A percentile compares a stretch with the other conserved stretches of the same genome.
Evolutionary conservation across 2,797 vertebrate genomes (phyloP).

Genomic region (Chaenodraco wilsoni): DNA sequence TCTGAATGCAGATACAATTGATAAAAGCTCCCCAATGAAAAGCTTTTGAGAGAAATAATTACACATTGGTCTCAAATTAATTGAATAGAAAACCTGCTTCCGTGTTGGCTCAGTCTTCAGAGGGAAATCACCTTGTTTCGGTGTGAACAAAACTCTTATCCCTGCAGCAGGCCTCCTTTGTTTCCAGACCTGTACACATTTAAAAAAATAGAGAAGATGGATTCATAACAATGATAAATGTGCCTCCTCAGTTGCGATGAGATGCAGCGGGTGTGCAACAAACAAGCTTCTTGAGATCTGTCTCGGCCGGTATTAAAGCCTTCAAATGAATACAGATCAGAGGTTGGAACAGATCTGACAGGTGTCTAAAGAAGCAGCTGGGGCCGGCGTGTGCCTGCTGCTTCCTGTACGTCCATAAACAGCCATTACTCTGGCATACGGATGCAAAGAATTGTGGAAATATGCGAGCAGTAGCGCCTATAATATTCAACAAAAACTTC

Average conservation of each 20-base stretch:
- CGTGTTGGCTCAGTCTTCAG: slow-evolving; percentile 18
- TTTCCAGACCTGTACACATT: slow-evolving; percentile 21
- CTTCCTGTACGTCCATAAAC: slow-evolving; percentile 34
- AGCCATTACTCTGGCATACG: slow-evolving; percentile 38
- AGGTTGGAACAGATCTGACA: slow-evolving; percentile 65
- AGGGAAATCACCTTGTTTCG: slow-evolving; percentile 9
- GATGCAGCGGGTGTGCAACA: slow-evolving; percentile 48
- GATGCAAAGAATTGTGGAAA: slow-evolving; percentile 31
- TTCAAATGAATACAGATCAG: slow-evolving; percentile 73
- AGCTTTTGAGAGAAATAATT: background rate
- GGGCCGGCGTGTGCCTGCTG: slow-evolving; percentile 28
- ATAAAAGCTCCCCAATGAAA: background rate
- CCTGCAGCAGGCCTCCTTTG: slow-evolving; percentile 19
- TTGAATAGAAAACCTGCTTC: slow-evolving; percentile 37
- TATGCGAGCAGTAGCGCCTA: slow-evolving; percentile 5
- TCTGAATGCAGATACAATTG: slow-evolving; percentile 21
- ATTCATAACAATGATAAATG: slow-evolving; percentile 70
- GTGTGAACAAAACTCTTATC: slow-evolving; percentile 25
- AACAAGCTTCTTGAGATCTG: slow-evolving; percentile 49
- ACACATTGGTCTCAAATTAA: slow-evolving; percentile 8
- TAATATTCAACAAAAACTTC: slow-evolving; percentile 10
- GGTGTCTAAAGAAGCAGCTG: slow-evolving; percentile 62
- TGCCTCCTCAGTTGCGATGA: slow-evolving; percentile 39
- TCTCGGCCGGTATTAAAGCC: slow-evolving; percentile 48
- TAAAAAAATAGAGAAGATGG: slow-evolving; percentile 25